Percentiles rank a stretch among this genome's conserved stretches.
phyloP scores from a whole-genome alignment of 2,888 invertebrate species.

The Apotomis capreana region DNA sequence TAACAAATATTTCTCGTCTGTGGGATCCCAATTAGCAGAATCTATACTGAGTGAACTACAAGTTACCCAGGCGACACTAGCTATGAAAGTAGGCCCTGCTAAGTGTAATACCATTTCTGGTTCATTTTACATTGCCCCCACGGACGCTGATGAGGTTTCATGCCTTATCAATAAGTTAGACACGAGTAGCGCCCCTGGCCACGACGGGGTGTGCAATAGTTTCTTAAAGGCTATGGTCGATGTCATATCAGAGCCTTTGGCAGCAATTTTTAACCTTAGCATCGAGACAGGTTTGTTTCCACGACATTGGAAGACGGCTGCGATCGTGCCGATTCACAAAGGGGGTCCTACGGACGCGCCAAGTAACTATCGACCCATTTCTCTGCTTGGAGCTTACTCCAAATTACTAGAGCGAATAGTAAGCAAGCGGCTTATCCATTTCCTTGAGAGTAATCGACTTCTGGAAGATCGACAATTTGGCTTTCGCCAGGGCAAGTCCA shows the following conservation, averaged over 20 bases:
- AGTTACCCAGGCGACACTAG: too few species aligned
- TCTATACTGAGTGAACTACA: too few species aligned
- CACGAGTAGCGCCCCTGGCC: constrained; percentile 1
- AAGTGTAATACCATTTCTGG: neutral
- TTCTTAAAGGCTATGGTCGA: neutral
- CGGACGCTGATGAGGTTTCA: neutral
- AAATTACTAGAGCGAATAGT: constrained; percentile 16
- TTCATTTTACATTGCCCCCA: neutral
- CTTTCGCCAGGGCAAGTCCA: constrained; percentile 27
- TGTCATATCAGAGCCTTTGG: neutral
- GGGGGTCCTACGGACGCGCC: constrained; percentile 25
- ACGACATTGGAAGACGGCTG: constrained; percentile 39
- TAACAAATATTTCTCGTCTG: too few species aligned
- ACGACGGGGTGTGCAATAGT: neutral
- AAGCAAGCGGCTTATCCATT: constrained; percentile 20
- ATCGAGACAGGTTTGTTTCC: constrained; percentile 42
- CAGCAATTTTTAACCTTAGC: constrained; percentile 40
- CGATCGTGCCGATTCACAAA: constrained; percentile 40
- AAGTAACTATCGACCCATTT: constrained; percentile 43
- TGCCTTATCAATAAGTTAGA: neutral
- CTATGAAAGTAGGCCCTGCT: too few species aligned
- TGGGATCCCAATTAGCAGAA: too few species aligned
- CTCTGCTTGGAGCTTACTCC: constrained; percentile 19
- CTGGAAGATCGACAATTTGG: constrained; percentile 37
- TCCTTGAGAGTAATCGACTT: constrained; percentile 20